phyloP scores from a whole-genome alignment of 2,888 invertebrate species.

The Taphrorychus bicolor region DNA sequence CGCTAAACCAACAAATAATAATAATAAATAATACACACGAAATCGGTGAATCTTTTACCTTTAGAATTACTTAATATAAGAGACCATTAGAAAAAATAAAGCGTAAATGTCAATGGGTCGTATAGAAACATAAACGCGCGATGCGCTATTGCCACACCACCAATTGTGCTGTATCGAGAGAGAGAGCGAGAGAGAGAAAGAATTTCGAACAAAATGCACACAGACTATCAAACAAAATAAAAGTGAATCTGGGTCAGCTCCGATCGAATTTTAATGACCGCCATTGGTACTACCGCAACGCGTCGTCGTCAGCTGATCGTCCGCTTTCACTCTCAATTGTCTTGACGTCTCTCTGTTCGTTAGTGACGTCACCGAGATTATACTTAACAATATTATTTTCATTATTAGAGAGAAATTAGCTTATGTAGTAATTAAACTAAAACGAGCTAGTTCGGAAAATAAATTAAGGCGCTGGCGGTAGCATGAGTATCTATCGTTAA shows the following conservation, averaged over 20 bases:
- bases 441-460: too few relatives aligned
- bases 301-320: neutral
- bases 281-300: neutral
- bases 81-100: too few relatives aligned
- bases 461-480: neutral
- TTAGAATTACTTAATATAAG: neutral
- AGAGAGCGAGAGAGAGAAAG: too few relatives aligned
- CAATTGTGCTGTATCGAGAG: too few relatives aligned
- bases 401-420: too few relatives aligned
- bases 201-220: neutral
- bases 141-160: neutral
- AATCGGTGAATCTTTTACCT: neutral
- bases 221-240: neutral
- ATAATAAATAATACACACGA: neutral
- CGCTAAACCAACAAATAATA: neutral
- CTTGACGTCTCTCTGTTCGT: neutral
- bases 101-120: neutral
- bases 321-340: neutral
- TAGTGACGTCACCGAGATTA: neutral
- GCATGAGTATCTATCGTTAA: neutral
- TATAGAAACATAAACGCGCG: neutral
- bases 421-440: too few relatives aligned
- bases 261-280: neutral
- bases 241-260: neutral
- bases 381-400: neutral